These are phyloP conservation scores for Scarus forsteni DNA, from an alignment of 2,797 vertebrate genomes.

Conservation along the genomic window DNA sequence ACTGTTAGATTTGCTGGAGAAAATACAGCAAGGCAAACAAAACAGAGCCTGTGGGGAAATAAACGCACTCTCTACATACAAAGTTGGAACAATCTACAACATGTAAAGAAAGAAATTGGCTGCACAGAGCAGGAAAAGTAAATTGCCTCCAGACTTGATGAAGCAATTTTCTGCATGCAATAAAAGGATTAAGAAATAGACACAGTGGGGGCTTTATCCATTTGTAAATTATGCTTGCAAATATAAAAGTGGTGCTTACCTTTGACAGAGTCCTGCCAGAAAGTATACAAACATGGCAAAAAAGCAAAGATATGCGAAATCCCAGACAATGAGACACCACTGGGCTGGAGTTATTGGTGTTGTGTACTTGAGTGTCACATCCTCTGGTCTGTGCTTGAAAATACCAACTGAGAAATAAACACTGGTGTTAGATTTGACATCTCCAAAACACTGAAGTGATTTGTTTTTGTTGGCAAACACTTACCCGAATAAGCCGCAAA, in stretches of 20 bases:
- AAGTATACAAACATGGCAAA: conserved; percentile 75
- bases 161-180: conserved; percentile 35
- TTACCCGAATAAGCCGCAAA: conserved; percentile 69
- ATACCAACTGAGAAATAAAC: conserved; percentile 52
- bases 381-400: conserved; percentile 69
- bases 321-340: conserved; percentile 75
- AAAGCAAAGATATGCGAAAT: conserved; percentile 70
- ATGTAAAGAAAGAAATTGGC: conserved; percentile 48
- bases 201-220: background rate
- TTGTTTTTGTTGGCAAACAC: background rate
- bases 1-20: conserved; percentile 19
- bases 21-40: conserved; percentile 37
- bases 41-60: conserved; percentile 44
- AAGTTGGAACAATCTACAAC: conserved; percentile 40
- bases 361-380: conserved; percentile 64
- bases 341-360: conserved; percentile 70
- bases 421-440: background rate
- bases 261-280: conserved; percentile 68
- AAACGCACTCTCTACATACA: conserved; percentile 30
- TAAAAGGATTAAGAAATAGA: conserved; percentile 26
- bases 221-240: conserved; percentile 18
- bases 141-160: conserved; percentile 36
- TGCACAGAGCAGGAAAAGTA: conserved; percentile 14
- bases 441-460: background rate
- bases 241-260: conserved; percentile 52